A percentile compares a stretch with the other conserved stretches of the same genome.
Evolutionary conservation across 2,797 vertebrate species (phyloP).

Genomic region (Lindbergichthys nudifrons): DNA sequence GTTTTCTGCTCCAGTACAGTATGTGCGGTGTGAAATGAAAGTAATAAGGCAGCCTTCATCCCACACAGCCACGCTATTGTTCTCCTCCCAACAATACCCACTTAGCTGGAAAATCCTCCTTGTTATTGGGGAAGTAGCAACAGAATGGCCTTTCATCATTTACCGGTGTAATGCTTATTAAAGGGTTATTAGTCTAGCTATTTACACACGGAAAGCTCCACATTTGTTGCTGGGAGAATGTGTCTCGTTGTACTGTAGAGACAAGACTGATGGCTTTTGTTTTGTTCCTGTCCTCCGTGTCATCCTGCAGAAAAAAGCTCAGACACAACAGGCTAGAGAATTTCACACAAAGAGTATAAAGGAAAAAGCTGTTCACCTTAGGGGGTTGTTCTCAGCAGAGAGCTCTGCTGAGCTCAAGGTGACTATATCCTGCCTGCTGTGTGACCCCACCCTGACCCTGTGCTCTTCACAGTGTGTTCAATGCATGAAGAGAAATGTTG

Average conservation of each 20-base stretch:
- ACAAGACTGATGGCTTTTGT: slow-evolving; percentile 50
- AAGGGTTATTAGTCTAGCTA: slow-evolving; percentile 51
- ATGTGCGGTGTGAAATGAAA: slow-evolving; percentile 64
- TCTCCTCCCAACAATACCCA: slow-evolving; percentile 47
- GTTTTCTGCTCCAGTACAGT: slow-evolving; percentile 36
- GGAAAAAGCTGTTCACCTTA: slow-evolving; percentile 94
- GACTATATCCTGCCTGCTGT: slow-evolving; percentile 65
- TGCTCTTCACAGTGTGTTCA: slow-evolving; percentile 27
- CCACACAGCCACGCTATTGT: slow-evolving; percentile 57
- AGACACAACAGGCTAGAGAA: slow-evolving; percentile 93
- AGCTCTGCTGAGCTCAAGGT: slow-evolving; percentile 87
- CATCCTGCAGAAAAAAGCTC: slow-evolving; percentile 91
- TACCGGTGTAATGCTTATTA: slow-evolving; percentile 37
- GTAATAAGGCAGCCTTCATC: slow-evolving; percentile 46
- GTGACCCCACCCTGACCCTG: slow-evolving; percentile 36
- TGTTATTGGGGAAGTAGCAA: slow-evolving; percentile 40
- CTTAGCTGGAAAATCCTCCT: slow-evolving; percentile 51
- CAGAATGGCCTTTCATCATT: slow-evolving; percentile 61
- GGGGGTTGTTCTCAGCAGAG: slow-evolving; percentile 88
- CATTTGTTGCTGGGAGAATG: slow-evolving; percentile 36
- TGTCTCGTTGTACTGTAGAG: slow-evolving; percentile 22
- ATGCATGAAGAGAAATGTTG: slow-evolving; percentile 34
- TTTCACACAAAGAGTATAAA: slow-evolving; percentile 98
- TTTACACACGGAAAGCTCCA: slow-evolving; percentile 22
- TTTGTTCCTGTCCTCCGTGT: slow-evolving; percentile 55